Evolutionary conservation across 2,113 vertebrate genomes (phyloP).

Genomic region (Leptosomus discolor): DNA sequence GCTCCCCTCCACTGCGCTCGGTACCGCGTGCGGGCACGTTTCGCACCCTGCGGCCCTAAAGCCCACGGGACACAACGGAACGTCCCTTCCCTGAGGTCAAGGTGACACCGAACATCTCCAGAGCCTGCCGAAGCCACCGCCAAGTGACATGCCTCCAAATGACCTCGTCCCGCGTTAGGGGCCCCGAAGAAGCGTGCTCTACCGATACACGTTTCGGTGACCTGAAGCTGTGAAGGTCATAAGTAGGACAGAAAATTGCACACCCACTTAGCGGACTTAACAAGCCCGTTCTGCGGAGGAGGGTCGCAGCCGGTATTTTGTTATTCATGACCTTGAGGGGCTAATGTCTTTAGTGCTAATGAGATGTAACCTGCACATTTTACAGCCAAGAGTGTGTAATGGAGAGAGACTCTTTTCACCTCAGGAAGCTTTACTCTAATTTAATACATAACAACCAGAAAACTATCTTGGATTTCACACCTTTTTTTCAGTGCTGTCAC

Average conservation of each 20-base stretch:
- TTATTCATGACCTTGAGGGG: background rate
- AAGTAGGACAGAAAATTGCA: background rate
- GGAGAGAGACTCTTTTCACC: background rate
- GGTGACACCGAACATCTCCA: background rate
- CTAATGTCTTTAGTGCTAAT: background rate
- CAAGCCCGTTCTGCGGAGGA: rapidly evolving
- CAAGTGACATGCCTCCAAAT: background rate
- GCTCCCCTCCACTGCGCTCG: background rate
- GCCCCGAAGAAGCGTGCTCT: rapidly evolving
- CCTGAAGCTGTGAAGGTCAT: background rate
- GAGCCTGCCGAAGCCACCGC: background rate
- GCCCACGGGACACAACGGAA: background rate
- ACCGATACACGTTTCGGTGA: rapidly evolving
- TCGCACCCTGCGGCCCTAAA: background rate
- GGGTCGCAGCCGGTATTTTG: rapidly evolving
- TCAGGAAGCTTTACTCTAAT: background rate
- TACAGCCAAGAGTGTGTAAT: background rate
- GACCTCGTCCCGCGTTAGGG: rapidly evolving
- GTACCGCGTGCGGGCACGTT: rapidly evolving
- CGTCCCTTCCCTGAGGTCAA: rapidly evolving
- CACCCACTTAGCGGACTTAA: background rate
- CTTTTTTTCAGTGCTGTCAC: background rate
- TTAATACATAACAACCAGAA: background rate
- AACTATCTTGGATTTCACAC: background rate
- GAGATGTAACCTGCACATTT: background rate